Percentiles rank a stretch among this genome's conserved stretches.
phyloP scores from a whole-genome alignment of 1,140 invertebrate genomes.

The Stegodyphus mimosarum region DNA sequence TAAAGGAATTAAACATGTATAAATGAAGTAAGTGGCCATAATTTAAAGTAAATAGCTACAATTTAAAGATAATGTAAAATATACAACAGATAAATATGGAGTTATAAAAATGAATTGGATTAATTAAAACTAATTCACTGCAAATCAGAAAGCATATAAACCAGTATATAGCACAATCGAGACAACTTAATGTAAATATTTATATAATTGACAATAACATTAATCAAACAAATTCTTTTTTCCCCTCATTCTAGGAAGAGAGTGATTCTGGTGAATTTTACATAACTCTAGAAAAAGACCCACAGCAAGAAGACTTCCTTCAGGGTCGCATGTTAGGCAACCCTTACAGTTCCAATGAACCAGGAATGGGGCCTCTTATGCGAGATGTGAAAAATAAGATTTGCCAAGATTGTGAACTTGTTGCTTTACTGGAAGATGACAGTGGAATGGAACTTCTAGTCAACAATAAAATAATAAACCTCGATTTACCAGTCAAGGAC shows the following conservation, averaged over 20 bases:
- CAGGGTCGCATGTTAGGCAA: slow-evolving; percentile 98
- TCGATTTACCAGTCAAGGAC: slow-evolving; percentile 95
- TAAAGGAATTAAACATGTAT: no score
- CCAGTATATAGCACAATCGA: no score
- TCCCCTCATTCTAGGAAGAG: slow-evolving; percentile 76
- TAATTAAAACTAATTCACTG: no score
- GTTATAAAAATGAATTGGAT: no score
- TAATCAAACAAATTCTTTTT: background rate
- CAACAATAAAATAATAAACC: slow-evolving; percentile 97
- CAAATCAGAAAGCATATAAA: no score
- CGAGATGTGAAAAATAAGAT: slow-evolving; percentile 99
- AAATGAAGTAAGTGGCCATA: no score
- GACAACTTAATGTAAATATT: no score
- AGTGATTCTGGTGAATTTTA: slow-evolving; percentile 97
- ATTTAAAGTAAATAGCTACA: no score
- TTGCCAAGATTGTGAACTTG: slow-evolving; percentile 95
- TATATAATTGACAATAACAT: no score
- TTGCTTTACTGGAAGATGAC: slow-evolving; percentile 95
- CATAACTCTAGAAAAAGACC: slow-evolving; percentile 95
- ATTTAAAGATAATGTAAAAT: no score
- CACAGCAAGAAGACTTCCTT: slow-evolving; percentile 98
- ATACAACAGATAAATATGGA: no score
- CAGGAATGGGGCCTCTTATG: slow-evolving; percentile 95
- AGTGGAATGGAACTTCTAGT: slow-evolving; percentile 99
- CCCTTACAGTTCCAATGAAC: slow-evolving; percentile 93